phyloP scores from a whole-genome alignment of 2,113 vertebrate species.

The Hippopotamus amphibius region DNA sequence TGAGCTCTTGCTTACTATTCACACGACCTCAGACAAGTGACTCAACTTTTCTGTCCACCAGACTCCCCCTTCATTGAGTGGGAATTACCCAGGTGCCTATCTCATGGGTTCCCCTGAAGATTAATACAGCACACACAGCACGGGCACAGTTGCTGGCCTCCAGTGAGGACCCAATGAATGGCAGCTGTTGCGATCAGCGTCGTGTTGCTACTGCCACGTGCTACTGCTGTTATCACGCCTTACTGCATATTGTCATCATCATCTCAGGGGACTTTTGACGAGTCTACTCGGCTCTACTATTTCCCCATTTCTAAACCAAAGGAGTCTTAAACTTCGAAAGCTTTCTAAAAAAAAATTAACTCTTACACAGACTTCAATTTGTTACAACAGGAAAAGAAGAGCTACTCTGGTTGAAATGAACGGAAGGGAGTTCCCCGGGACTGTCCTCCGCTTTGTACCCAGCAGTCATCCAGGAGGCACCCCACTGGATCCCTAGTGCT shows the following conservation, averaged over 20 bases:
- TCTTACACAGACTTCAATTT: not conserved
- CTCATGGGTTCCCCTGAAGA: not conserved
- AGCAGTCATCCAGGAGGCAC: rapidly evolving
- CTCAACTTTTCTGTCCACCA: not conserved
- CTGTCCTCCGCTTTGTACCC: not conserved
- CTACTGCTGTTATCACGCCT: not conserved
- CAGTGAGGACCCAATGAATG: not conserved
- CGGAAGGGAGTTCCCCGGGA: rapidly evolving
- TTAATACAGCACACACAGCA: rapidly evolving
- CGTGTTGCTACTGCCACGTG: not conserved
- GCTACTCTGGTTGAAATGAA: not conserved
- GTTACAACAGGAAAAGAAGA: not conserved
- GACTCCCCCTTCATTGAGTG: not conserved
- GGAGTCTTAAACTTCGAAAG: not conserved
- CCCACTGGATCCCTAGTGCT: rapidly evolving
- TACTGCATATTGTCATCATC: not conserved
- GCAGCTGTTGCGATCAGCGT: no score
- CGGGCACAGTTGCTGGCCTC: not conserved
- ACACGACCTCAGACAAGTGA: not conserved
- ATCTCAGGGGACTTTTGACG: not conserved
- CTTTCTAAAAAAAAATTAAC: not conserved
- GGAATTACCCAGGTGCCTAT: not conserved
- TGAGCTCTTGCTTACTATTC: not conserved
- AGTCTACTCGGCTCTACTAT: not conserved
- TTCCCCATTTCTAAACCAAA: not conserved